Percentiles rank a stretch among this genome's conserved stretches.
Conservation (phyloP, 2,888 invertebrate genomes). For the Melikaiella ostensackeni region DNA sequence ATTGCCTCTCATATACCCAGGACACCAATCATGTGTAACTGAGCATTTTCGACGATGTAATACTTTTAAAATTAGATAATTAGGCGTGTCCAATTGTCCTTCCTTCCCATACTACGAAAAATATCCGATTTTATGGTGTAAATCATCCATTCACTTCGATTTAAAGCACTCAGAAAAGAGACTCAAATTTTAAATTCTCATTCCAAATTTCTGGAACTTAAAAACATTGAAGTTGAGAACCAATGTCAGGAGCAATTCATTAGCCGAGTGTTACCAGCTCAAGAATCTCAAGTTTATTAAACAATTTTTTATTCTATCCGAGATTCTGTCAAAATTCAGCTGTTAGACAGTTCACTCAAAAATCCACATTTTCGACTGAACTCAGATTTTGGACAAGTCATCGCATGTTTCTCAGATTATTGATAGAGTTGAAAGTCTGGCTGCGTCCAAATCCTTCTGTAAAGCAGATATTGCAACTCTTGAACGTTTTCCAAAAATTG, state of each 20-base stretch:
- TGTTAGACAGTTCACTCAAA: background rate
- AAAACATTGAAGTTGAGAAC: background rate
- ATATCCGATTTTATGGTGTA: background rate
- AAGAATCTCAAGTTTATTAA: too few species aligned
- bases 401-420: background rate
- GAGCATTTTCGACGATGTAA: conserved; percentile 42
- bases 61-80: conserved; percentile 53
- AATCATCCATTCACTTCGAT: background rate
- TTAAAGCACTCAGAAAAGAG: background rate
- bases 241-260: background rate
- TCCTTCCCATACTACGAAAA: background rate
- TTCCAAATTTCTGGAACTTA: background rate
- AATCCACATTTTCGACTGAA: background rate
- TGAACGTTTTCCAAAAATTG: background rate
- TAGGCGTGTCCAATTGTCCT: conserved; percentile 16
- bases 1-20: conserved; percentile 56
- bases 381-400: background rate
- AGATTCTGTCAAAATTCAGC: too few species aligned
- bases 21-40: conserved; percentile 20
- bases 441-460: background rate
- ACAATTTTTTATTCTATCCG: too few species aligned
- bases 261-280: background rate
- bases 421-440: background rate
- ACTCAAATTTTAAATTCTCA: background rate
- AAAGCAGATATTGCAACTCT: background rate